Evolutionary conservation across 2,888 invertebrate species (phyloP).

Genomic region (Kryphioiulus occultus): DNA sequence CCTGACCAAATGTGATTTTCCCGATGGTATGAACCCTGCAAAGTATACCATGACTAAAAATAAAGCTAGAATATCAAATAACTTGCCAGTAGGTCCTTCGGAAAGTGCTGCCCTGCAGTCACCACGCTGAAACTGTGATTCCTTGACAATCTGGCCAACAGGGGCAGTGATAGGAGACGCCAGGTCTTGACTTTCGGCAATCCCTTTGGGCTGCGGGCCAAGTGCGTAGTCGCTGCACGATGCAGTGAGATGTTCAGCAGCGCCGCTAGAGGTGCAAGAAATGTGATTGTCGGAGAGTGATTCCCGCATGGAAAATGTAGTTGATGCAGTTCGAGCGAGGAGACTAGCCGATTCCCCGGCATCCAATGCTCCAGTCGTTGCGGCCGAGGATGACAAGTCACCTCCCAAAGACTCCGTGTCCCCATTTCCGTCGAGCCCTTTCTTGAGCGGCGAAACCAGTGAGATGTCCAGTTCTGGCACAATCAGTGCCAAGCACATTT

Average conservation of each 20-base stretch:
- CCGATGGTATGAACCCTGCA: no score
- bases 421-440: conserved; percentile 71
- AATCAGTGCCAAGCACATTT: conserved; percentile 70
- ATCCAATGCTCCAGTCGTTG: conserved; percentile 70
- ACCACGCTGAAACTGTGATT: background rate
- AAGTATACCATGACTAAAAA: no score
- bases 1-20: no score
- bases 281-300: conserved; percentile 52
- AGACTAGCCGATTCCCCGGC: conserved; percentile 38
- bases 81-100: background rate
- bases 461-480: conserved; percentile 86
- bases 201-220: background rate
- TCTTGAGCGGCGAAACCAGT: conserved; percentile 83
- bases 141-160: background rate
- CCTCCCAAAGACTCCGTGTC: conserved; percentile 85
- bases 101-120: background rate
- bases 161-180: background rate
- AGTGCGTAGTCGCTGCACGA: conserved; percentile 37
- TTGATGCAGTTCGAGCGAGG: conserved; percentile 54
- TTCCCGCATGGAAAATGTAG: conserved; percentile 64
- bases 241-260: conserved; percentile 29
- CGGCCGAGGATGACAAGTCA: conserved; percentile 75
- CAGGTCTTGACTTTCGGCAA: background rate
- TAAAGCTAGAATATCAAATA: no score
- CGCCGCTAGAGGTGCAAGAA: background rate